phyloP scores from a whole-genome alignment of 2,888 invertebrate genomes.

The Andrena dorsata region DNA sequence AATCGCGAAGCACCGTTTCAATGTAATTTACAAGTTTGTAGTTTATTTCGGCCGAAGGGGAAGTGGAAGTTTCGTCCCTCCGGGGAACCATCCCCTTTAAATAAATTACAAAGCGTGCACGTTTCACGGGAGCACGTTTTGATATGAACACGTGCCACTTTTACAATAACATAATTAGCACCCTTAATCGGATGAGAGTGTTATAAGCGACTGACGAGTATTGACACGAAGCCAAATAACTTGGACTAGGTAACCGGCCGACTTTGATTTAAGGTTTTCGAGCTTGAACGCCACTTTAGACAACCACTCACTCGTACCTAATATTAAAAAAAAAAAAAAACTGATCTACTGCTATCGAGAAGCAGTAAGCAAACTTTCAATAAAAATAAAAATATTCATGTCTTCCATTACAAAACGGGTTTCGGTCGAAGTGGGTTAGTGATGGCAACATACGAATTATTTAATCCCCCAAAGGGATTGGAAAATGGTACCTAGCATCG shows the following conservation, averaged over 20 bases:
- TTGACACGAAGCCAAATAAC: conserved; percentile 60
- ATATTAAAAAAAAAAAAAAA: background rate
- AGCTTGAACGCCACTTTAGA: conserved; percentile 21
- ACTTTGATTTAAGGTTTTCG: conserved; percentile 25
- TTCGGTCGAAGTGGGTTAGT: background rate
- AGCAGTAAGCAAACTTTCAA: background rate
- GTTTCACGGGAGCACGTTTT: conserved; percentile 25
- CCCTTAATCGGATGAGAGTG: conserved; percentile 56
- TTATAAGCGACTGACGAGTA: conserved; percentile 41
- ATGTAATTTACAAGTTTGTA: too few species aligned
- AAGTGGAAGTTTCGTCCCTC: background rate
- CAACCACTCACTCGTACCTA: background rate
- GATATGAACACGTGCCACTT: conserved; percentile 43
- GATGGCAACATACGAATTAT: too few species aligned
- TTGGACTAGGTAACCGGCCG: conserved; percentile 16
- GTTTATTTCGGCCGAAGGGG: too few species aligned
- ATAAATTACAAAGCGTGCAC: background rate
- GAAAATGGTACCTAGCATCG: conserved; percentile 91
- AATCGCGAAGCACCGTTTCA: too few species aligned
- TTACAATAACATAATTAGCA: conserved; percentile 52
- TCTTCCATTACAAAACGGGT: background rate
- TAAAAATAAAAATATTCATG: background rate
- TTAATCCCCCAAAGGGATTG: too few species aligned
- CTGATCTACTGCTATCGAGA: conserved; percentile 52
- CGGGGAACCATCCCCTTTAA: background rate